Conservation (phyloP, 2,888 invertebrate species). For the Orchesellides sinensis region DNA sequence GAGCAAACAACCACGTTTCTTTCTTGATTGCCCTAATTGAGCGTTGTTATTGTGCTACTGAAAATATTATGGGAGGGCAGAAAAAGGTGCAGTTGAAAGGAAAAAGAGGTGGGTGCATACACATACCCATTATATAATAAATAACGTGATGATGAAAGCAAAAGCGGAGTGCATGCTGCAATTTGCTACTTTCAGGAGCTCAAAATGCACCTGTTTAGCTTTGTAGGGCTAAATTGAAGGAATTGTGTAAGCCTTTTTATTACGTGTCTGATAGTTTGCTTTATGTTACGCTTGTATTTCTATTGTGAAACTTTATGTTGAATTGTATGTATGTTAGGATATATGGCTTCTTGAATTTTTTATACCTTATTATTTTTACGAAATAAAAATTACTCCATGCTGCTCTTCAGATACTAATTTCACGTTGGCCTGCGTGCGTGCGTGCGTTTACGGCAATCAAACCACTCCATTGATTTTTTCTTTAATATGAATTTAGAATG, state of each 20-base stretch:
- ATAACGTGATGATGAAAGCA: background rate
- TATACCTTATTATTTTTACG: no score
- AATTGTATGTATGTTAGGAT: no score
- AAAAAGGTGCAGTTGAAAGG: slow-evolving; percentile 24
- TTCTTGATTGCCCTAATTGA: slow-evolving; percentile 54
- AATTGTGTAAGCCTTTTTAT: background rate
- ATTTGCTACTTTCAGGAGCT: background rate
- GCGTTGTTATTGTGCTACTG: slow-evolving; percentile 22
- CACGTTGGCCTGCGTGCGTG: no score
- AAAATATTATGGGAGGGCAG: slow-evolving; percentile 43
- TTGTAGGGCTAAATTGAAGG: background rate
- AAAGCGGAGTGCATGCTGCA: slow-evolving; percentile 28
- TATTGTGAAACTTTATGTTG: no score
- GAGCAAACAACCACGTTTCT: slow-evolving; percentile 27
- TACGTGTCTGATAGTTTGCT: background rate
- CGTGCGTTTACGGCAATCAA: no score
- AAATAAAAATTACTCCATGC: no score
- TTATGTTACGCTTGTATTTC: no score
- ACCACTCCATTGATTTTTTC: no score
- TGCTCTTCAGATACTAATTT: no score
- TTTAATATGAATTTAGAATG: no score
- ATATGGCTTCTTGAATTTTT: no score
- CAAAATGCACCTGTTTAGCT: background rate
- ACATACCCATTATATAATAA: background rate
- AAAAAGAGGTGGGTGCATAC: background rate